These are phyloP conservation scores for Ceyx cyanopectus DNA, from an alignment of 2,113 vertebrate genomes.

Conservation along the genomic window DNA sequence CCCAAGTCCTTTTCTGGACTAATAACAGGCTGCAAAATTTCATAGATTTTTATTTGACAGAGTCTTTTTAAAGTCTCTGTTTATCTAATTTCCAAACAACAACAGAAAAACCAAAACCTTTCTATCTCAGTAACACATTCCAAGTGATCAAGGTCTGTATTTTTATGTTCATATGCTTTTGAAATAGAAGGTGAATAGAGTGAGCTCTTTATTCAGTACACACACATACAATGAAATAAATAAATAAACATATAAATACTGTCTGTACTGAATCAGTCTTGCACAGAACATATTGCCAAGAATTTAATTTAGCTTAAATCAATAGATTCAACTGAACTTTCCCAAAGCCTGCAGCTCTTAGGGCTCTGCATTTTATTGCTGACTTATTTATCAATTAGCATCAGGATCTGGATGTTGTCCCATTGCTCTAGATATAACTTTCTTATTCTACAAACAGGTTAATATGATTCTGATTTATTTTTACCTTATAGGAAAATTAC, in stretches of 20 bases:
- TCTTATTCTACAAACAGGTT: conserved; percentile 23
- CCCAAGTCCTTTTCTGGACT: too few species aligned
- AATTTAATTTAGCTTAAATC: conserved; percentile 39
- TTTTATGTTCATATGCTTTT: background rate
- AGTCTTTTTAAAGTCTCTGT: background rate
- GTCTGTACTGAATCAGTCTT: background rate
- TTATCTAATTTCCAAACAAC: background rate
- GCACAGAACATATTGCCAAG: background rate
- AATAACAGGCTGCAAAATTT: background rate
- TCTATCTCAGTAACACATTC: background rate
- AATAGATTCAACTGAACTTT: conserved; percentile 36
- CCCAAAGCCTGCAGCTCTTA: background rate
- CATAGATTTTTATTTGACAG: background rate
- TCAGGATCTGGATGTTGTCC: background rate
- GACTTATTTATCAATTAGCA: background rate
- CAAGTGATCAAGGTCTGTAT: background rate
- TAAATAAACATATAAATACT: background rate
- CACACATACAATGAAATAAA: background rate
- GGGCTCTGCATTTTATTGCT: background rate
- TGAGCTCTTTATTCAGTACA: background rate
- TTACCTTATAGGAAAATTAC: conserved; percentile 23
- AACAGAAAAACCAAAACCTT: background rate
- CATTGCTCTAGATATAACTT: background rate
- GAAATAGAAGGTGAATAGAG: background rate
- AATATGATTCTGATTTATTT: conserved; percentile 48